Conservation (phyloP, 2,888 invertebrate species). For the Tetropium fuscum region DNA sequence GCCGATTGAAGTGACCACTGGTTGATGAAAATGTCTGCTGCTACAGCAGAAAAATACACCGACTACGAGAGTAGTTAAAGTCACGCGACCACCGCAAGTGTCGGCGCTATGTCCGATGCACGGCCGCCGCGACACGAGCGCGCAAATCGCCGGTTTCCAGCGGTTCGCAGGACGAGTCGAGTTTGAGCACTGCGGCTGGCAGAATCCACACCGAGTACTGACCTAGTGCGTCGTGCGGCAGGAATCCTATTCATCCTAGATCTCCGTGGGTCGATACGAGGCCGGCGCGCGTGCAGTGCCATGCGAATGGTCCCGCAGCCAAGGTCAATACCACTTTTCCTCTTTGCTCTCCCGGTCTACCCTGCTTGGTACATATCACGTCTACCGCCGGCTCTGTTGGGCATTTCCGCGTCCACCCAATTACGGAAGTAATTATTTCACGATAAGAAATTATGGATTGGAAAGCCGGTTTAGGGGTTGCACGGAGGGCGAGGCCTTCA, state of each 20-base stretch:
- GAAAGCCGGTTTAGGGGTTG: no score
- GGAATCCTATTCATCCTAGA: slow-evolving; percentile 43
- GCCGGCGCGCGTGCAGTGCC: slow-evolving; percentile 41
- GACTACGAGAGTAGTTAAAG: not conserved
- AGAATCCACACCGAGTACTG: slow-evolving; percentile 50
- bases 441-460: not conserved
- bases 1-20: not conserved
- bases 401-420: not conserved
- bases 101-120: not conserved
- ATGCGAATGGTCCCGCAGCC: slow-evolving; percentile 34
- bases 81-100: slow-evolving; percentile 4
- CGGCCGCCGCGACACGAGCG: not conserved
- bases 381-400: not conserved
- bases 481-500: no score
- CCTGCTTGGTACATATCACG: not conserved
- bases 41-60: not conserved
- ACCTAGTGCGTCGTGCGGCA: slow-evolving; percentile 50
- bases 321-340: slow-evolving; percentile 48
- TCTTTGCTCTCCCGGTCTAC: slow-evolving; percentile 11
- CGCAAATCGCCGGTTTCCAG: not conserved
- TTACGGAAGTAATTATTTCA: not conserved
- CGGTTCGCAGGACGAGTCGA: not conserved
- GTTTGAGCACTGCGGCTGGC: slow-evolving; percentile 35
- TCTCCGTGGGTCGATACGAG: slow-evolving; percentile 41
- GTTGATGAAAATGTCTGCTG: not conserved